A percentile compares a stretch with the other conserved stretches of the same genome.
These are phyloP conservation scores for Polydrusus tereticollis DNA, from an alignment of 2,888 invertebrate genomes.

Conservation along the genomic window DNA sequence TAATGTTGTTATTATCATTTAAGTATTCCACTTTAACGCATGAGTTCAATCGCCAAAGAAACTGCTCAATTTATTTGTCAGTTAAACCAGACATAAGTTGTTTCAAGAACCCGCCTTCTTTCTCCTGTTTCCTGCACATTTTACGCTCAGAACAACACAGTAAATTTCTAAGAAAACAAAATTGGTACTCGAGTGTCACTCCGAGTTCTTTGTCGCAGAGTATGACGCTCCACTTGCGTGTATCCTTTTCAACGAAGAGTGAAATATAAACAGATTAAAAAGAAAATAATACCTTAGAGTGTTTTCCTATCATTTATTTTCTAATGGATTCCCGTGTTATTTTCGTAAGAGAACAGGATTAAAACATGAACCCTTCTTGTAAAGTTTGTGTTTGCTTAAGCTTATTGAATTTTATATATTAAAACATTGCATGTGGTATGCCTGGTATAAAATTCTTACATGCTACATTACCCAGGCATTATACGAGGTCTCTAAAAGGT, in stretches of 20 bases:
- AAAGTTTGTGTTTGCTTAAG: background rate
- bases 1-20: no score
- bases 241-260: constrained; percentile 30
- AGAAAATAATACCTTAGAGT: constrained; percentile 28
- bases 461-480: no score
- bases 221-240: constrained; percentile 21
- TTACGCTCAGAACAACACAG: no score
- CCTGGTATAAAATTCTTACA: no score
- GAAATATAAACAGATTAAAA: constrained; percentile 46
- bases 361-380: background rate
- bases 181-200: background rate
- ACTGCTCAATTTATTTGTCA: no score
- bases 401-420: background rate
- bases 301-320: constrained; percentile 34
- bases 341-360: background rate
- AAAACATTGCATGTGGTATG: no score
- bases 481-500: no score
- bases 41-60: no score
- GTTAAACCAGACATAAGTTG: no score
- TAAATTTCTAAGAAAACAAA: background rate
- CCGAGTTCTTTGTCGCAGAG: constrained; percentile 19
- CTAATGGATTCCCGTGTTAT: constrained; percentile 7
- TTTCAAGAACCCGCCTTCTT: no score
- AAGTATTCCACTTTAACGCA: no score
- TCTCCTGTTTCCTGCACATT: no score